Evolutionary conservation across 2,113 vertebrate genomes (phyloP).

Genomic region (Peromyscus maniculatus): DNA sequence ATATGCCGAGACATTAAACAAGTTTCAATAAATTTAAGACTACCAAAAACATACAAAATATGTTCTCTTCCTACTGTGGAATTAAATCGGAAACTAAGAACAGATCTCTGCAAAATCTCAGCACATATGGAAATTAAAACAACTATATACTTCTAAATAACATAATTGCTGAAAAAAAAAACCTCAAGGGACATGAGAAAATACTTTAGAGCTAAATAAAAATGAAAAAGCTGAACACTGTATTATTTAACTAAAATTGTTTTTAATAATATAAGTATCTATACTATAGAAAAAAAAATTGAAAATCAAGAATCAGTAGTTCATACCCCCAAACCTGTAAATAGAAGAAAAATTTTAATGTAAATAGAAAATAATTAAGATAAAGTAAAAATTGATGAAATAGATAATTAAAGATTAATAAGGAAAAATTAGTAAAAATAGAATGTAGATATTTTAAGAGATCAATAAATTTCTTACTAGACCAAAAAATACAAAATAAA

Average conservation of each 20-base stretch:
- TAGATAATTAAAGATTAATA: not conserved
- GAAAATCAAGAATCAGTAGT: constrained; percentile 8
- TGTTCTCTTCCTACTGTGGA: constrained; percentile 55
- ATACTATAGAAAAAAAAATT: not conserved
- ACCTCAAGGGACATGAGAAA: not conserved
- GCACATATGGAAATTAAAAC: constrained; percentile 38
- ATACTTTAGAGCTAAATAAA: constrained; percentile 45
- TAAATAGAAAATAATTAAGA: constrained; percentile 39
- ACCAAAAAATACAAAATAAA: not conserved
- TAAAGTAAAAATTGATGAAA: constrained; percentile 22
- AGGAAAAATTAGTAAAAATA: constrained; percentile 13
- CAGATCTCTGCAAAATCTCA: constrained; percentile 35
- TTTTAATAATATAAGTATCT: not conserved
- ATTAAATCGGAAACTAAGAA: constrained; percentile 59
- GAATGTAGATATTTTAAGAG: not conserved
- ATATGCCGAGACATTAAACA: constrained; percentile 57
- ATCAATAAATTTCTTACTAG: constrained; percentile 3
- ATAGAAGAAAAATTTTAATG: not conserved
- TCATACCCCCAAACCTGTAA: not conserved
- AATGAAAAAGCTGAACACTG: not conserved
- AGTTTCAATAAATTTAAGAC: constrained; percentile 52
- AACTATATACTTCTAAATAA: constrained; percentile 4
- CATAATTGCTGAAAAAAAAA: not conserved
- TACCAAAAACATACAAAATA: constrained; percentile 57
- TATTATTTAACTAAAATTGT: not conserved